Conservation (phyloP, 1,140 invertebrate species). For the Hetaerina americana region DNA sequence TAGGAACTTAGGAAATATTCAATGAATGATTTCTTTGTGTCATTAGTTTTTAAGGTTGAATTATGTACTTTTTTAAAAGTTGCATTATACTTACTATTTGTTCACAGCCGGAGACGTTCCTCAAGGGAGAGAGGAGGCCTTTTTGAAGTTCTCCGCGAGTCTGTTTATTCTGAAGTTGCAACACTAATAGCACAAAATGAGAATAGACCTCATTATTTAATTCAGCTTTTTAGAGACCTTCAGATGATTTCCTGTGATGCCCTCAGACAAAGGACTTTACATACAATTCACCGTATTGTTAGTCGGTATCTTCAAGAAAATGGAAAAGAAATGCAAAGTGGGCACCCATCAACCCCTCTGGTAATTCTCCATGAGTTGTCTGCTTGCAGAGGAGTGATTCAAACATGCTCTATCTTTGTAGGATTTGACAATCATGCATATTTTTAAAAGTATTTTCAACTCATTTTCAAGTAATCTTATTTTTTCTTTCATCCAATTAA, state of each 20-base stretch:
- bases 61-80: too few relatives aligned
- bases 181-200: slow-evolving; percentile 53
- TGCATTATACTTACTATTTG: too few relatives aligned
- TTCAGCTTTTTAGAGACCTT: slow-evolving; percentile 49
- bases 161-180: slow-evolving; percentile 55
- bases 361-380: slow-evolving; percentile 24
- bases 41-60: too few relatives aligned
- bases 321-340: slow-evolving; percentile 5
- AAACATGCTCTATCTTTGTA: too few relatives aligned
- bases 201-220: slow-evolving; percentile 48
- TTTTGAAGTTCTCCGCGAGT: slow-evolving; percentile 38
- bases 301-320: slow-evolving; percentile 22
- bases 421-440: too few relatives aligned
- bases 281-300: slow-evolving; percentile 38
- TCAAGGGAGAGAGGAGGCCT: neutral
- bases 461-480: too few relatives aligned
- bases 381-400: too few relatives aligned
- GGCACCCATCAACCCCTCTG: neutral
- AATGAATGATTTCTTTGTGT: too few relatives aligned
- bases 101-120: neutral
- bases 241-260: slow-evolving; percentile 49
- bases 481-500: too few relatives aligned
- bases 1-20: too few relatives aligned
- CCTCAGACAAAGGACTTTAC: slow-evolving; percentile 42
- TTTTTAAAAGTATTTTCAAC: too few relatives aligned